phyloP scores from a whole-genome alignment of 2,888 invertebrate genomes.

The Drosophila ustulata region DNA sequence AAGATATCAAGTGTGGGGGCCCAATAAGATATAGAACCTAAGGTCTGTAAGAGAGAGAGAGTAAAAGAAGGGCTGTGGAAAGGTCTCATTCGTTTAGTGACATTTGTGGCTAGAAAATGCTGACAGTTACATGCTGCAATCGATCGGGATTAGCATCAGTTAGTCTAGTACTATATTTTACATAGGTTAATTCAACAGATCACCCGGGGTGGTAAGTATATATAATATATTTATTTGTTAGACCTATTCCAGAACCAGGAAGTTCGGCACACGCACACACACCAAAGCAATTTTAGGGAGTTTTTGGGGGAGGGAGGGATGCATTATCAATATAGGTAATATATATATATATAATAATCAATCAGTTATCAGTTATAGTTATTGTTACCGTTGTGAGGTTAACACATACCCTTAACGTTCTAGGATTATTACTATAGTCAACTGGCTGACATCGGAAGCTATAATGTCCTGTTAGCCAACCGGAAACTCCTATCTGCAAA shows the following conservation, averaged over 20 bases:
- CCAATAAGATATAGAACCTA: conserved; percentile 25
- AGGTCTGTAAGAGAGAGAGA: conserved; percentile 23
- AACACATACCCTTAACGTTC: conserved; percentile 93
- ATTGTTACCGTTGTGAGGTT: conserved; percentile 64
- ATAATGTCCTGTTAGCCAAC: conserved; percentile 98
- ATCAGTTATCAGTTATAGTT: background rate
- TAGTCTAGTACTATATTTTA: conserved; percentile 16
- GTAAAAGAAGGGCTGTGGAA: conserved; percentile 2
- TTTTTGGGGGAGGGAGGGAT: background rate
- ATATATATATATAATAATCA: background rate
- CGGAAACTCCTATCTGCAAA: conserved; percentile 93
- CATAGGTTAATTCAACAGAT: conserved; percentile 16
- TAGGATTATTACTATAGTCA: conserved; percentile 96
- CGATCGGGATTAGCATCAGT: conserved; percentile 51
- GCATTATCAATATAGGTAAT: background rate
- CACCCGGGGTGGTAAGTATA: conserved; percentile 12
- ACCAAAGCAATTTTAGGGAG: conserved; percentile 12
- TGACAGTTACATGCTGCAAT: conserved; percentile 63
- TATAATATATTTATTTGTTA: background rate
- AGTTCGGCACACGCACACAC: conserved; percentile 36
- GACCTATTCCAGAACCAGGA: conserved; percentile 32
- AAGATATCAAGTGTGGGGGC: conserved; percentile 12
- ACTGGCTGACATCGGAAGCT: conserved; percentile 98
- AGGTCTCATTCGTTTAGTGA: conserved; percentile 54
- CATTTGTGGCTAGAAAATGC: conserved; percentile 23